Evolutionary conservation across 2,797 vertebrate genomes (phyloP).

Genomic region (Phaenicophaeus curvirostris): DNA sequence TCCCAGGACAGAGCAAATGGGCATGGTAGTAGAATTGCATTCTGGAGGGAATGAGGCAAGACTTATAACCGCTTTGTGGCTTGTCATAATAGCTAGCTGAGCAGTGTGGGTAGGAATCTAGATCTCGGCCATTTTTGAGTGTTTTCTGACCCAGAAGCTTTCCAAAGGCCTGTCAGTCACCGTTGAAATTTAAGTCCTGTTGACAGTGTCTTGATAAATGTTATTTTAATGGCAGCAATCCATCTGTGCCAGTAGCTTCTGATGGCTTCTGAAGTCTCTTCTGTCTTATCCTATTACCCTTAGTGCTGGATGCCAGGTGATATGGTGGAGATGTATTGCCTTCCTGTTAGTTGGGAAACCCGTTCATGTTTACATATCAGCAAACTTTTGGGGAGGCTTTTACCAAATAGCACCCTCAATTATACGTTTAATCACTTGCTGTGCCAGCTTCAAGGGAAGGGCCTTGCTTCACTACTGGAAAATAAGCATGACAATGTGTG

Average conservation of each 20-base stretch:
- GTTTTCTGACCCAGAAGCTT: background rate
- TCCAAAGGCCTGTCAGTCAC: background rate
- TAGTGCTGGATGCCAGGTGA: background rate
- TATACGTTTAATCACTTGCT: background rate
- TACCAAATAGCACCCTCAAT: accelerated
- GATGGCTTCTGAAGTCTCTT: background rate
- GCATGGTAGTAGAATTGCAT: background rate
- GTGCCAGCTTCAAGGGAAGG: background rate
- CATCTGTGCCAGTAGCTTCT: background rate
- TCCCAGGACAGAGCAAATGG: constrained; percentile 7
- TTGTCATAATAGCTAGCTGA: background rate
- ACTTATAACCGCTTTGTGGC: background rate
- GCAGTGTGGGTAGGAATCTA: background rate
- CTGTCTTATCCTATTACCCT: background rate
- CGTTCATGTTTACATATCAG: background rate
- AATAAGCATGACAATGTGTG: accelerated
- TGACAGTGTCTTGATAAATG: background rate
- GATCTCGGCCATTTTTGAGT: background rate
- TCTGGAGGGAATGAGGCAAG: background rate
- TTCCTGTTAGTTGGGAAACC: background rate
- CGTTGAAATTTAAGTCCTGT: background rate
- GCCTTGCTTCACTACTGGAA: accelerated
- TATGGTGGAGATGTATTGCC: background rate
- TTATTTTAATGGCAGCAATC: background rate
- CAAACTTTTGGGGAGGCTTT: background rate